A percentile compares a stretch with the other conserved stretches of the same genome.
Evolutionary conservation across 2,888 invertebrate species (phyloP).

Genomic region (Helobdella robusta): DNA sequence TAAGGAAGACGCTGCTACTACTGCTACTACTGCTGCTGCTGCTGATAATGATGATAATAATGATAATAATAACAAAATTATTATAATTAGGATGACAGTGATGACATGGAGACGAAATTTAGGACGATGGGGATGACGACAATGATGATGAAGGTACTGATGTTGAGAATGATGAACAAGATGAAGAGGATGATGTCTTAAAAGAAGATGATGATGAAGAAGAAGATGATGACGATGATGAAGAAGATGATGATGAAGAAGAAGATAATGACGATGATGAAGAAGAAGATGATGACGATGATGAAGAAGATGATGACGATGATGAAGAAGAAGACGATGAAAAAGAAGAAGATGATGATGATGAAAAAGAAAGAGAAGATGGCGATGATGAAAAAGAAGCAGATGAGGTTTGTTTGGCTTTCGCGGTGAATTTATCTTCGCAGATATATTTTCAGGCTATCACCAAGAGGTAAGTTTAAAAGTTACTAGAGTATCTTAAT

Average conservation of each 20-base stretch:
- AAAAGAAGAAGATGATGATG: conserved; percentile 13
- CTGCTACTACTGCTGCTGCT: background rate
- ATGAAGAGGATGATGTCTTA: conserved; percentile 24
- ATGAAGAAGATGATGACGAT: conserved; percentile 9
- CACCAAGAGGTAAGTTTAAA: no score
- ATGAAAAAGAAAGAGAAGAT: conserved; percentile 17
- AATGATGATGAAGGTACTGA: conserved; percentile 23
- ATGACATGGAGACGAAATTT: no score
- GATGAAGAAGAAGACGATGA: conserved; percentile 10
- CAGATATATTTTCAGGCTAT: no score
- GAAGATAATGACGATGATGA: conserved; percentile 25
- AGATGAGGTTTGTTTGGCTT: no score
- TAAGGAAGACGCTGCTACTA: background rate
- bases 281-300: conserved; percentile 13
- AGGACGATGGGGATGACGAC: conserved; percentile 1
- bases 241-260: conserved; percentile 25
- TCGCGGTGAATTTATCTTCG: no score
- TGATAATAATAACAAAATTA: background rate
- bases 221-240: conserved; percentile 26
- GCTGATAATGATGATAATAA: background rate
- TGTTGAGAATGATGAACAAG: conserved; percentile 25
- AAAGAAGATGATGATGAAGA: conserved; percentile 25
- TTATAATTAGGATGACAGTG: background rate
- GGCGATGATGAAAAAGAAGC: conserved; percentile 16
- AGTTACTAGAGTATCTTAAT: no score